A percentile compares a stretch with the other conserved stretches of the same genome.
Conservation (phyloP, 2,888 invertebrate species). For the Andrena trimmerana region DNA sequence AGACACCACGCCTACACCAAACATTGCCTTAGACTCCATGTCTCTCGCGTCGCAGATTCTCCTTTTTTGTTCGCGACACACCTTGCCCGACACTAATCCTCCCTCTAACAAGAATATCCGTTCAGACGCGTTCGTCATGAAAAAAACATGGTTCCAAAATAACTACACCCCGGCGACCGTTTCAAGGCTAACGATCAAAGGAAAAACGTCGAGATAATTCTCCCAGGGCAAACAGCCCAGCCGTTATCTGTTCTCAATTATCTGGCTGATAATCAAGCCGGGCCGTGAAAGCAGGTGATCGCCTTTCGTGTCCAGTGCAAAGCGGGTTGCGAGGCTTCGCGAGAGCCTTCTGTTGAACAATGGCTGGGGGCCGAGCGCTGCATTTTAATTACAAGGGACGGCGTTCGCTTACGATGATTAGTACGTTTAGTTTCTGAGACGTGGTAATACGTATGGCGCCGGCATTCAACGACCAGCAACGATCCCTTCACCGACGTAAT, state of each 20-base stretch:
- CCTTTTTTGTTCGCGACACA: neutral
- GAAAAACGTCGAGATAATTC: conserved; percentile 28
- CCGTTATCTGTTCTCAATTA: conserved; percentile 26
- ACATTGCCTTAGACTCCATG: neutral
- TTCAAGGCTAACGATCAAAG: conserved; percentile 44
- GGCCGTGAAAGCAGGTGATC: conserved; percentile 19
- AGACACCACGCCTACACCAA: too few relatives aligned
- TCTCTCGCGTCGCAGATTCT: neutral
- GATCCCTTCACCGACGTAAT: conserved; percentile 36
- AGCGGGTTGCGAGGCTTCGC: conserved; percentile 4
- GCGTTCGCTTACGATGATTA: conserved; percentile 58
- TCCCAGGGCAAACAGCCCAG: neutral
- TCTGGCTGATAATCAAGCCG: conserved; percentile 26
- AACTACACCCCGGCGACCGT: conserved; percentile 11
- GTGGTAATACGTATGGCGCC: conserved; percentile 37
- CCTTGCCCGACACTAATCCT: neutral
- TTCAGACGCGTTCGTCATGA: neutral
- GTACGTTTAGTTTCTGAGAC: conserved; percentile 52
- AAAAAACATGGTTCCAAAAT: conserved; percentile 21
- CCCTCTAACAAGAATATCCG: neutral
- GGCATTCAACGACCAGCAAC: conserved; percentile 1
- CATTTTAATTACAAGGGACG: conserved; percentile 60
- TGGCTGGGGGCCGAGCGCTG: conserved; percentile 17
- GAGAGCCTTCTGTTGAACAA: neutral
- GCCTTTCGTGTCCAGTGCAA: neutral